Percentiles rank a stretch among this genome's conserved stretches.
Evolutionary conservation across 2,888 invertebrate species (phyloP).

Genomic region (Pandemis cinnamomeana): DNA sequence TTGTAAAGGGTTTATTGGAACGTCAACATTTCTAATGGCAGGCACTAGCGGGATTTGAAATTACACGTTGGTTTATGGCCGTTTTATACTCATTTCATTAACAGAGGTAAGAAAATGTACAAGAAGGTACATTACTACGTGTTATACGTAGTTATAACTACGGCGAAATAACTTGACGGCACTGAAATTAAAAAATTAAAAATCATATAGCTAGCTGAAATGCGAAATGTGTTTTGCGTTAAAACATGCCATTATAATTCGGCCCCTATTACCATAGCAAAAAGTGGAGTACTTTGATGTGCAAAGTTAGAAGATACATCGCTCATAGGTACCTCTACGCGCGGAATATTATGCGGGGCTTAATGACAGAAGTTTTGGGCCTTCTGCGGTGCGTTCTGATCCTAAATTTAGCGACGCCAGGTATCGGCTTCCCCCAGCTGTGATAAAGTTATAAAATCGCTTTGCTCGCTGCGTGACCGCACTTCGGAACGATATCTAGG

Average conservation of each 20-base stretch:
- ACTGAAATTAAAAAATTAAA: neutral
- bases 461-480: slow-evolving; percentile 76
- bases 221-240: neutral
- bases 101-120: neutral
- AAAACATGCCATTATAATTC: neutral
- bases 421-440: slow-evolving; percentile 64
- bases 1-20: slow-evolving; percentile 15
- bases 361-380: slow-evolving; percentile 50
- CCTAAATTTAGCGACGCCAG: slow-evolving; percentile 53
- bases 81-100: neutral
- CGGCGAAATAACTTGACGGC: neutral
- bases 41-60: neutral
- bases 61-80: neutral
- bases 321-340: slow-evolving; percentile 24
- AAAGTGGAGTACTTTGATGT: slow-evolving; percentile 32
- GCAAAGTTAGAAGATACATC: slow-evolving; percentile 32
- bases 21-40: neutral
- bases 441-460: slow-evolving; percentile 83
- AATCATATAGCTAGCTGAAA: neutral
- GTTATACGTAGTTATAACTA: no score
- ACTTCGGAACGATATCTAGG: slow-evolving; percentile 70
- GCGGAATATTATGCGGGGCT: slow-evolving; percentile 40
- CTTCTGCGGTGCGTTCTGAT: slow-evolving; percentile 40
- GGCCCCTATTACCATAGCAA: slow-evolving; percentile 5
- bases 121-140: neutral